Evolutionary conservation across 2,888 invertebrate species (phyloP).

Genomic region (Saturnia pavonia): DNA sequence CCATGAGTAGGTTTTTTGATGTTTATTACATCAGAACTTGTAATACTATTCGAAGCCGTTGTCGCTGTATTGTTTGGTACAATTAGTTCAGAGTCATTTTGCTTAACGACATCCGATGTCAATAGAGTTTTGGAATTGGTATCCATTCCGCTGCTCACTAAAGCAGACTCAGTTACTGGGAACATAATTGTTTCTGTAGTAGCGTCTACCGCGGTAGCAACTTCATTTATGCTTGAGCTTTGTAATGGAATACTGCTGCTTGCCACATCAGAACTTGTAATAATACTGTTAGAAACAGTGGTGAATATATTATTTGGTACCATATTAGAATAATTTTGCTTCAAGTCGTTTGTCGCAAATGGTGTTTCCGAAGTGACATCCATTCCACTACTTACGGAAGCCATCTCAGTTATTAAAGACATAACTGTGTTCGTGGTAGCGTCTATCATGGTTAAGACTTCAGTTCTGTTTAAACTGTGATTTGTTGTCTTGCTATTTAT

Average conservation of each 20-base stretch:
- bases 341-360: not conserved
- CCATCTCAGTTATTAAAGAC: not conserved
- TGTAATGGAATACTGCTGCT: not conserved
- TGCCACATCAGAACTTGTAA: not conserved
- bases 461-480: not conserved
- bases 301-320: not conserved
- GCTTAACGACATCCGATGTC: not conserved
- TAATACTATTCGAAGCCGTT: not conserved
- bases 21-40: not conserved
- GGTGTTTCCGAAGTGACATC: not conserved
- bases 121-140: not conserved
- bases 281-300: not conserved
- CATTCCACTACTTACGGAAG: not conserved
- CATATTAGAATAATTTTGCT: not conserved
- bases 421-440: not conserved
- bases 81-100: not conserved
- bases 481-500: not conserved
- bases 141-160: not conserved
- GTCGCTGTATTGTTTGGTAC: not conserved
- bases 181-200: not conserved
- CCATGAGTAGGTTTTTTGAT: not conserved
- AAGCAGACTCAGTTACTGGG: not conserved
- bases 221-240: not conserved
- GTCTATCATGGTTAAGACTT: not conserved
- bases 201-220: not conserved